Evolutionary conservation across 2,113 vertebrate genomes (phyloP), one percentile per base, ranked within the genome.

Genomic region (Pithys albifrons): DNA sequence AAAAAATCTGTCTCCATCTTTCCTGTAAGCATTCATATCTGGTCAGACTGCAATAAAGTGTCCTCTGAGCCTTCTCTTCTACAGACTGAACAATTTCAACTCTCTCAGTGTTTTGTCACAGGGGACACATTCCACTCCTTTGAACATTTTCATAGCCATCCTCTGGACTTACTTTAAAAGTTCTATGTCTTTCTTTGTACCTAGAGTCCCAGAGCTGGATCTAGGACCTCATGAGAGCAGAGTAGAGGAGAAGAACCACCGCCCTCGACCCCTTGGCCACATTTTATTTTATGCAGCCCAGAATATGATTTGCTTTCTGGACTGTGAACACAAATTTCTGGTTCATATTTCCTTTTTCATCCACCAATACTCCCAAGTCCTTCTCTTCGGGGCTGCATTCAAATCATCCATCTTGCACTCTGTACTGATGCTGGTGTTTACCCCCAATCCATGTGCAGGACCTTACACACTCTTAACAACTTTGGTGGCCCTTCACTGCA

Each of bases 331-430:
- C 20, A 48, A 6, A 22, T 48, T 76, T 83, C 41, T 83, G 37
- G 25, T 41, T 76, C n/a, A 23, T 22, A 23, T 12, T 4, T 76
- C 17, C 55, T 35, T 76, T 89, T 62, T 48, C 17, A 70, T 49
- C 37, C n/a, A 31, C n/a, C 9, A n/a, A 2, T n/a, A n/a, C 46
- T 41, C 41, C 41, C 8, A 48, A 61, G 18, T 70, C 12, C 25
- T 55, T 69, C 54, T 61, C 0, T 0, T 1, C 19, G 15, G 5
- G 11, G 14, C 20, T 48, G 14, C 25, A 9, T 11, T 27, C 16
- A 55, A 35, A 54, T 46, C 16, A 27, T 70, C 41, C 14, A 83
- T 39, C 41, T n/a, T 11, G 1, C 17, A 62, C 17, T 35, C 66
- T n/a, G 31, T 67, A 18, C 14, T 31, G 20, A 48, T 5, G 25